Evolutionary conservation across 1,140 invertebrate genomes (phyloP), one percentile per base, ranked within the genome.

Genomic region (Lanistes nyassanus): DNA sequence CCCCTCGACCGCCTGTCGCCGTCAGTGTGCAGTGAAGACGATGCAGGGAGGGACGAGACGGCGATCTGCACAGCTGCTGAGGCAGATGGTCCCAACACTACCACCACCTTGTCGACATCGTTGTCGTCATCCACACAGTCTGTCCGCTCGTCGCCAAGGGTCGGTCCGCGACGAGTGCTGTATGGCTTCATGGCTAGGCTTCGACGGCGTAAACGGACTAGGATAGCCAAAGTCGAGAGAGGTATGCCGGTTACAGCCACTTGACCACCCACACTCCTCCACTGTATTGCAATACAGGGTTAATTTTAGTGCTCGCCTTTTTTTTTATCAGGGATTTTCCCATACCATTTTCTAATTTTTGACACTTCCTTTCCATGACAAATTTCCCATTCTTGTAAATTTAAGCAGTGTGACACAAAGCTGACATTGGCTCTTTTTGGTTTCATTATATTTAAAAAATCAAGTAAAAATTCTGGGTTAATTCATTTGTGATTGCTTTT

Each of bases 71-170:
- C 26, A 53, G 39, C 70, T 31, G 37, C 36, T n/a, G 37, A 42
- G 4, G 56, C 37, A 37, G 19, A 31, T 55, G 56, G 36, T 55
- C n/a, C 56, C 70, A 72, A 36, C 56, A 36, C 70, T 34, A 71
- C 68, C 29, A 72, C 68, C 29, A 72, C 55, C 26, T 72, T 72
- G 37, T 72, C 70, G 70, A 60, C 56, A 37, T 72, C 70, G 26
- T 62, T 72, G 37, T 72, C 70, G 70, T 72, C 56, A 55, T 72
- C 70, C 55, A 42, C 53, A 37, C 53, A 72, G 26, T 72, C 70
- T 36, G 70, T 72, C 31, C 29, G 55, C 21, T 72, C 70, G n/a
- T 58, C 70, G 26, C 70, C 70, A 11, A 26, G 47, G 16, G 3
- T n/a, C 3, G 55, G 55, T 0, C 31, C 68, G 23, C 68, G 68